Evolutionary conservation across 2,888 invertebrate genomes (phyloP).

Genomic region (Noctuana brunneofusca): DNA sequence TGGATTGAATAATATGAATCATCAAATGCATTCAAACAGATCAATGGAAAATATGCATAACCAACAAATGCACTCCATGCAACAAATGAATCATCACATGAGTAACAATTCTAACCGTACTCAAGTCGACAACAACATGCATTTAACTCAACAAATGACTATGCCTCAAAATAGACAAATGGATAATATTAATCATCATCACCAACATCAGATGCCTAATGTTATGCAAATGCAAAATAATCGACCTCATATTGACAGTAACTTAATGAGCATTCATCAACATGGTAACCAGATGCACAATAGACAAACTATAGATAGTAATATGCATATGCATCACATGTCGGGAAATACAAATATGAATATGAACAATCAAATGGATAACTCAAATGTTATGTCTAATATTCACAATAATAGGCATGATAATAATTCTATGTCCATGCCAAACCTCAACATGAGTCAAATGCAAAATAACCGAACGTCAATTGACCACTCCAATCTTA

Average conservation of each 20-base stretch:
- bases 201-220: constrained; percentile 75
- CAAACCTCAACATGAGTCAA: constrained; percentile 74
- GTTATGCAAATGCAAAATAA: constrained; percentile 76
- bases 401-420: constrained; percentile 73
- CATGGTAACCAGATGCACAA: constrained; percentile 76
- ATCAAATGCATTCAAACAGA: constrained; percentile 71
- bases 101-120: constrained; percentile 53
- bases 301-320: constrained; percentile 70
- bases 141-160: constrained; percentile 70
- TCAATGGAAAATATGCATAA: constrained; percentile 73
- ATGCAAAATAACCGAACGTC: constrained; percentile 70
- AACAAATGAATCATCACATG: constrained; percentile 73
- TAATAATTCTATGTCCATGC: constrained; percentile 66
- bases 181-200: constrained; percentile 69
- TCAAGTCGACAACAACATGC: constrained; percentile 71
- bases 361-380: constrained; percentile 69
- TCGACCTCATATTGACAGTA: constrained; percentile 67
- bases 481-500: constrained; percentile 70
- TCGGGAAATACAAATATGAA: constrained; percentile 63
- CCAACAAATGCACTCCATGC: constrained; percentile 70
- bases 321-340: constrained; percentile 77
- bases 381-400: constrained; percentile 58
- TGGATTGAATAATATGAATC: constrained; percentile 65
- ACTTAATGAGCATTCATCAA: constrained; percentile 72
- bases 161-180: constrained; percentile 73